A percentile compares a stretch with the other conserved stretches of the same genome.
Evolutionary conservation across 2,888 invertebrate species (phyloP).

Genomic region (Drosophila mimica): DNA sequence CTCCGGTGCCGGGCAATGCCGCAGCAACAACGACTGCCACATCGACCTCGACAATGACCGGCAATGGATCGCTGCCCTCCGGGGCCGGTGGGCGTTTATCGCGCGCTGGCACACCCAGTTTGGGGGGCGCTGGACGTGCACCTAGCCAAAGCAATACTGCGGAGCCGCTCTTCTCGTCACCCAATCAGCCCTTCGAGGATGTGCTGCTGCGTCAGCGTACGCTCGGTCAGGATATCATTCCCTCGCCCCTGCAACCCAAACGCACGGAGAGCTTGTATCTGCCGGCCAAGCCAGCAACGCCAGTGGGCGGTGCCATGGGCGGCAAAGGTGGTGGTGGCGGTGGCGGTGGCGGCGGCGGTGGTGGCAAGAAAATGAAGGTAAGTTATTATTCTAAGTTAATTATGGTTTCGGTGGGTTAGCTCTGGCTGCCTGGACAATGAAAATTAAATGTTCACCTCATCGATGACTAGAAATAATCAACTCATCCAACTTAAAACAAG

Average conservation of each 20-base stretch:
- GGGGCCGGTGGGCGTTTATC: conserved; percentile 84
- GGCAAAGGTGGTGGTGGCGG: conserved; percentile 83
- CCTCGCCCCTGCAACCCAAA: conserved; percentile 94
- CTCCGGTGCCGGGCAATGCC: conserved; percentile 75
- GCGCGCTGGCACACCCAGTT: conserved; percentile 86
- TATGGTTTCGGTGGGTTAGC: background rate
- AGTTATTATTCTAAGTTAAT: conserved; percentile 32
- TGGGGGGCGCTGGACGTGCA: conserved; percentile 80
- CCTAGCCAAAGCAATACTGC: conserved; percentile 82
- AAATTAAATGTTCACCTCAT: no score
- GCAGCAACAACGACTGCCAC: conserved; percentile 33
- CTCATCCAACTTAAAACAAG: background rate
- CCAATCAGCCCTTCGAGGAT: conserved; percentile 91
- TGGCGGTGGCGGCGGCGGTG: conserved; percentile 70
- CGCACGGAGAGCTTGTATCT: conserved; percentile 95
- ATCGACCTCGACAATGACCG: conserved; percentile 83
- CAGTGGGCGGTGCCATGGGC: conserved; percentile 79
- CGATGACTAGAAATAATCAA: background rate
- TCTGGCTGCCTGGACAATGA: background rate
- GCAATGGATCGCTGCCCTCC: conserved; percentile 89
- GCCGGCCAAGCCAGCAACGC: conserved; percentile 87
- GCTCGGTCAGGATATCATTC: conserved; percentile 95
- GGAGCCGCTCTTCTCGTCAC: conserved; percentile 85
- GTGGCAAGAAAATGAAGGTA: conserved; percentile 85
- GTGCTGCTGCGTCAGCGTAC: conserved; percentile 91